Base-by-base conservation (phyloP, 2,888 invertebrate genomes). In the Ametastegia equiseti region DNA sequence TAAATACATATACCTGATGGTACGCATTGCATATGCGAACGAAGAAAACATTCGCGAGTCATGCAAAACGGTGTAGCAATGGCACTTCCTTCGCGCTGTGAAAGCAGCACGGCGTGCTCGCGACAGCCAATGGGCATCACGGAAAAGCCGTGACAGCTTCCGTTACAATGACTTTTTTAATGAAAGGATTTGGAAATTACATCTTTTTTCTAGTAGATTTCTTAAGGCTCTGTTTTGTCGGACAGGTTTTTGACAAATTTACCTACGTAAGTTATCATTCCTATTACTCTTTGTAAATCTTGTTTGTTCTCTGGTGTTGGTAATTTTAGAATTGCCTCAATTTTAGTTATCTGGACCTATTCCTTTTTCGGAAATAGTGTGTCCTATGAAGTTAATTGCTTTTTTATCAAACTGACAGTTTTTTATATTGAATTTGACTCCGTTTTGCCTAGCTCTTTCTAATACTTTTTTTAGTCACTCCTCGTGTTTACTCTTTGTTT, bases 201-300 rank as follows among this genome's bases (percentile, higher is more conserved):
- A 57, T 82, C 63, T 73, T 83, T 82, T 19, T 84, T 83, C 7
- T 82, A 63, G 13, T 84, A 47, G 65, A 65, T 75, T 75, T 82
- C 80, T 9, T 83, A 60, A 11, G 82, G 82, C n/a, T 33, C 50
- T n/a, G 30, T 81, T 57, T 27, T 3, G 3, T 82, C 80, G 5
- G 85, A 65, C 13, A 84, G 27, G 3, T 81, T 82, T 5, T 73
- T 77, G 1, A 85, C 73, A 65, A 83, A 84, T 78, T 84, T 85
- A 15, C 79, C 47, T 19, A 84, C 81, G 79, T 84, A 84, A 2
- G 82, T 81, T 67, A 84, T 27, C 83, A 84, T 84, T 2, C 83
- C 83, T 5, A 83, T 7, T 47, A 83, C 77, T 60, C 80, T 81
- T 50, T 30, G 60, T 9, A 85, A 80, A 33, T 85, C 82, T 19